Percentiles rank a stretch among this genome's conserved stretches.
phyloP scores from a whole-genome alignment of 2,797 vertebrate species.

The Coregonus ussuriensis region DNA sequence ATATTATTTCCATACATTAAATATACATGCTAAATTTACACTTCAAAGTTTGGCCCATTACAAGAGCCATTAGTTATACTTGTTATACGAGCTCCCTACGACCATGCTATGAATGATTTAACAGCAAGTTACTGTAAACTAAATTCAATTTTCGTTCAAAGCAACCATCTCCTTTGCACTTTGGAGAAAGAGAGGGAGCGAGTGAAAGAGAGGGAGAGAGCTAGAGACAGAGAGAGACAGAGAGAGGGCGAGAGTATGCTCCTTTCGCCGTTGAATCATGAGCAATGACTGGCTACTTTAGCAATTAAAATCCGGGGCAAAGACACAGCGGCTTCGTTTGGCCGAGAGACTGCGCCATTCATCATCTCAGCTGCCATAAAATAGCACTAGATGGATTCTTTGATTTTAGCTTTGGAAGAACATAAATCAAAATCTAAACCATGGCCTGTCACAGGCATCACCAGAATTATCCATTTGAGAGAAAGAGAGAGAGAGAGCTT shows the following conservation, averaged over 20 bases:
- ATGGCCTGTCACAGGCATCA: slow-evolving; percentile 96
- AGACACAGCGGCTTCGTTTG: slow-evolving; percentile 97
- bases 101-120: slow-evolving; percentile 96
- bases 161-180: slow-evolving; percentile 84
- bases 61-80: slow-evolving; percentile 89
- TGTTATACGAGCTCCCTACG: slow-evolving; percentile 83
- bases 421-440: slow-evolving; percentile 99
- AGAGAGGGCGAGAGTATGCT: slow-evolving; percentile 62
- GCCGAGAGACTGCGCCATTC: slow-evolving; percentile 99
- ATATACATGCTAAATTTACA: slow-evolving; percentile 96
- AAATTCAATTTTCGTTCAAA: slow-evolving; percentile 85
- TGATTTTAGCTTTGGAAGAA: slow-evolving; percentile 99
- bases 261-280: slow-evolving; percentile 80
- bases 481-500: slow-evolving; percentile 52
- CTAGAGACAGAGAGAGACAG: slow-evolving; percentile 1
- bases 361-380: slow-evolving; percentile 99
- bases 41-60: slow-evolving; percentile 96
- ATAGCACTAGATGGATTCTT: slow-evolving; percentile 99
- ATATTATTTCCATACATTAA: slow-evolving; percentile 90
- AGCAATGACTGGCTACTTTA: slow-evolving; percentile 99
- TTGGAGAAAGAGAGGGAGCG: slow-evolving; percentile 49
- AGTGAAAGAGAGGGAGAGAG: slow-evolving; percentile 7
- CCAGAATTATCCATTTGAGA: slow-evolving; percentile 98
- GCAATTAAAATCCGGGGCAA: slow-evolving; percentile 99
- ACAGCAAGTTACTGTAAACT: slow-evolving; percentile 88